phyloP scores from a whole-genome alignment of 1,140 invertebrate species.

The Aphidius ervi region DNA sequence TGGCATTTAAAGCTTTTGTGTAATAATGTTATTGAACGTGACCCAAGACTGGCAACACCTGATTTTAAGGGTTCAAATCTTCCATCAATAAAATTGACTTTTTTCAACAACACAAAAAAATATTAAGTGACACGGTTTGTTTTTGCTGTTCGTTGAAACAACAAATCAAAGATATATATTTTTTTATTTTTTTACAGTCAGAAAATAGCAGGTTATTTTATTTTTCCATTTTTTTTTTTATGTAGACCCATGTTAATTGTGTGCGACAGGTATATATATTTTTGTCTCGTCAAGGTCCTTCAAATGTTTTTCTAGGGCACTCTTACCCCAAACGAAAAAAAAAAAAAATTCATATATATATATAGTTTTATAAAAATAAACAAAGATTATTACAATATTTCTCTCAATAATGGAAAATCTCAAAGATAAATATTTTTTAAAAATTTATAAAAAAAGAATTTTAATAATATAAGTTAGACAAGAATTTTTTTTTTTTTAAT shows the following conservation, averaged over 20 bases:
- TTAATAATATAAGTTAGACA: no score
- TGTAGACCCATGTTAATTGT: background rate
- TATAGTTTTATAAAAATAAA: background rate
- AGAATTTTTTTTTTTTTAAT: no score
- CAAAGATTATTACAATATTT: background rate
- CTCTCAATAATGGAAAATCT: background rate
- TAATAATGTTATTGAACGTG: conserved; percentile 38
- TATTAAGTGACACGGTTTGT: conserved; percentile 29
- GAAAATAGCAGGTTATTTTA: background rate
- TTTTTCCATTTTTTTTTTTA: no score
- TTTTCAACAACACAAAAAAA: conserved; percentile 11
- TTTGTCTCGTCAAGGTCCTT: conserved; percentile 16
- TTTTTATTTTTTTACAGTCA: background rate
- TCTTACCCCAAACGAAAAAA: background rate
- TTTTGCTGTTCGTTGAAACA: conserved; percentile 39
- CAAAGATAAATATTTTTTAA: no score
- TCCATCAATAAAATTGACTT: conserved; percentile 36
- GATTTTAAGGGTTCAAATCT: conserved; percentile 26
- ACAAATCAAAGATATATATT: conserved; percentile 27
- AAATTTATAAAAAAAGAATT: no score
- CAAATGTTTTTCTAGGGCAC: conserved; percentile 21
- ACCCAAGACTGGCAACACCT: conserved; percentile 30
- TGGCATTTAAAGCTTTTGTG: conserved; percentile 12
- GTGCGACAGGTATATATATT: conserved; percentile 23
- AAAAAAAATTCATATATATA: no score